Base-by-base conservation (phyloP, 2,797 vertebrate species). In the Silurus aristotelis region DNA sequence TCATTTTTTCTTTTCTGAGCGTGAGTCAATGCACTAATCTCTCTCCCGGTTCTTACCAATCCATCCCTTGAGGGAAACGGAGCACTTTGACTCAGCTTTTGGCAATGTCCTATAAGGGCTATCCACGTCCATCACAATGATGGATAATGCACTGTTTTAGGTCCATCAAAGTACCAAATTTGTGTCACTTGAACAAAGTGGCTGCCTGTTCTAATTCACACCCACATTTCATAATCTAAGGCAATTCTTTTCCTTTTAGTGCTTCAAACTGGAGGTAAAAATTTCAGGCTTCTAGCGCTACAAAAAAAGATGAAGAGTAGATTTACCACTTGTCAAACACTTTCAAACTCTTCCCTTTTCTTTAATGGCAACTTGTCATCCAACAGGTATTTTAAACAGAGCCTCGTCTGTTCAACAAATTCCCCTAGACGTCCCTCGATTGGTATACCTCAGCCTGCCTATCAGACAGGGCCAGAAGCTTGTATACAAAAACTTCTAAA, bases 11-110 rank as follows among this genome's bases (percentile, higher is more conserved):
- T 48, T 72, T n/a, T n/a, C 88, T 79, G 25, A 81, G 87, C 80
- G 0, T 86, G 83, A 92, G 91, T 92, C 84, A 80, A 84, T 70
- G 90, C 63, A 86, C 90, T 93, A 92, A 93, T 94, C 91, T 91
- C 91, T 90, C 87, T 85, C 81, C n/a, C 25, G 20, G 80, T 55
- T 25, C 68, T 67, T 14, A 52, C 81, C 85, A 55, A 77, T 61
- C 83, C 84, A 83, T 89, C 85, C 88, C 81, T 60, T 55, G 83
- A 90, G 89, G 73, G 9, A 63, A 3, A 77, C 12, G 31, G 3
- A 17, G 61, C 46, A 68, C 84, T 73, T 71, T 61, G 46, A 82
- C 78, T 83, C 63, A 75, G 70, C 83, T 87, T 85, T 80, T 75
- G 43, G 1, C 77, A 82, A 60, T 90, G 81, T 88, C 70, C 84